These are phyloP conservation scores for Epinotia brunnichana DNA, from an alignment of 2,888 invertebrate species.

Conservation along the genomic window DNA sequence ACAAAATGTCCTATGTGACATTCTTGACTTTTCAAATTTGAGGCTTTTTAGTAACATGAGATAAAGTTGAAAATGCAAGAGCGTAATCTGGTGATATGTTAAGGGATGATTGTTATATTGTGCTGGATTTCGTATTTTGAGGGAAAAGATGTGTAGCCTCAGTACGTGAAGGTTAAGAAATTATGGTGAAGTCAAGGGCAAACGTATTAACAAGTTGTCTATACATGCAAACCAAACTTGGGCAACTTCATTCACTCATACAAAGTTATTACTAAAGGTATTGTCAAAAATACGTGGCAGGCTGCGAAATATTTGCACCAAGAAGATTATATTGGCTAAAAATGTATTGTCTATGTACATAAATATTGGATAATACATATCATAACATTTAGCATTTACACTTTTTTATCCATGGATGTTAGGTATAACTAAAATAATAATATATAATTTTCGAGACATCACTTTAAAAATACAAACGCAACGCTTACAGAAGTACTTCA, in stretches of 20 bases:
- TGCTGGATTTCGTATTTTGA: constrained; percentile 21
- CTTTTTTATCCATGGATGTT: too few relatives aligned
- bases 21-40: neutral
- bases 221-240: neutral
- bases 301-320: too few relatives aligned
- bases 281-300: too few relatives aligned
- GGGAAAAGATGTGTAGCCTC: constrained; percentile 21
- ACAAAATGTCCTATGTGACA: constrained; percentile 2
- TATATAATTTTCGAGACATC: too few relatives aligned
- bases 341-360: too few relatives aligned
- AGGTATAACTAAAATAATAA: too few relatives aligned
- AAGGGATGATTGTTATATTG: constrained; percentile 18
- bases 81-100: neutral
- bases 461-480: neutral
- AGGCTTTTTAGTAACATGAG: neutral
- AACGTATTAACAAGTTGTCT: constrained; percentile 14
- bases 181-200: constrained; percentile 26
- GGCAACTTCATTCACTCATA: too few relatives aligned
- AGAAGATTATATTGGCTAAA: too few relatives aligned
- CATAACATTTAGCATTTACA: too few relatives aligned
- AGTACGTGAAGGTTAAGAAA: constrained; percentile 13
- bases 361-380: too few relatives aligned
- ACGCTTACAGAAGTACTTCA: neutral
- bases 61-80: neutral
- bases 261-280: too few relatives aligned